Conservation (phyloP, 2,797 vertebrate genomes). For the Gymnoscopelus microlampas region DNA sequence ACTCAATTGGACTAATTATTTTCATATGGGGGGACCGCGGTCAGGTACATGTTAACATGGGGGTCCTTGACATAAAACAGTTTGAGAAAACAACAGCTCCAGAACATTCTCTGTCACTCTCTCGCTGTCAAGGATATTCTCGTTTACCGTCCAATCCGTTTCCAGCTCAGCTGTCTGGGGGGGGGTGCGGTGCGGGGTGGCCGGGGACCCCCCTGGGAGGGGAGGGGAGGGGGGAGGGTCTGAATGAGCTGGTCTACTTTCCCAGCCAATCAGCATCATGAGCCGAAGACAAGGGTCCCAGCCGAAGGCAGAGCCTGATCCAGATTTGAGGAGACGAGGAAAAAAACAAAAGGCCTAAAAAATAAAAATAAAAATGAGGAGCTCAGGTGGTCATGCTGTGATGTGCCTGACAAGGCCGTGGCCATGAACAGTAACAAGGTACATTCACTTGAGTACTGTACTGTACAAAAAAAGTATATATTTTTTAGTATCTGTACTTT, state of each 20-base stretch:
- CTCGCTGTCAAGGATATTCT: slow-evolving; percentile 12
- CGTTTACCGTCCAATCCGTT: slow-evolving; percentile 39
- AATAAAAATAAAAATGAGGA: slow-evolving; percentile 3
- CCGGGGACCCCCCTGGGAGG: slow-evolving; percentile 59
- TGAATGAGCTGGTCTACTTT: slow-evolving; percentile 80
- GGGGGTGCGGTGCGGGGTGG: not conserved
- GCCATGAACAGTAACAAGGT: too few species aligned
- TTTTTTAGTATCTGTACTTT: too few species aligned
- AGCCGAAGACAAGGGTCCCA: slow-evolving; percentile 64
- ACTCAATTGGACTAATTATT: not conserved
- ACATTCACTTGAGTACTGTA: too few species aligned
- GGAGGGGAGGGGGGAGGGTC: slow-evolving; percentile 64
- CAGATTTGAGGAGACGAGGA: slow-evolving; percentile 47
- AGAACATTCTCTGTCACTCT: slow-evolving; percentile 38
- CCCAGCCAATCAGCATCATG: slow-evolving; percentile 71
- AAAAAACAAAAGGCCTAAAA: slow-evolving; percentile 21
- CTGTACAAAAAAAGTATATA: too few species aligned
- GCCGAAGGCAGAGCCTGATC: slow-evolving; percentile 64
- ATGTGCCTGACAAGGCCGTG: too few species aligned
- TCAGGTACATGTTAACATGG: too few species aligned
- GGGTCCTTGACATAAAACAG: too few species aligned
- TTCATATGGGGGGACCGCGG: not conserved
- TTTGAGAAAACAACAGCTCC: not conserved
- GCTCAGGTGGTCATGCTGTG: too few species aligned
- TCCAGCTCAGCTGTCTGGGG: slow-evolving; percentile 52